Evolutionary conservation across 2,797 vertebrate species (phyloP).

Genomic region (Octomys mimax): DNA sequence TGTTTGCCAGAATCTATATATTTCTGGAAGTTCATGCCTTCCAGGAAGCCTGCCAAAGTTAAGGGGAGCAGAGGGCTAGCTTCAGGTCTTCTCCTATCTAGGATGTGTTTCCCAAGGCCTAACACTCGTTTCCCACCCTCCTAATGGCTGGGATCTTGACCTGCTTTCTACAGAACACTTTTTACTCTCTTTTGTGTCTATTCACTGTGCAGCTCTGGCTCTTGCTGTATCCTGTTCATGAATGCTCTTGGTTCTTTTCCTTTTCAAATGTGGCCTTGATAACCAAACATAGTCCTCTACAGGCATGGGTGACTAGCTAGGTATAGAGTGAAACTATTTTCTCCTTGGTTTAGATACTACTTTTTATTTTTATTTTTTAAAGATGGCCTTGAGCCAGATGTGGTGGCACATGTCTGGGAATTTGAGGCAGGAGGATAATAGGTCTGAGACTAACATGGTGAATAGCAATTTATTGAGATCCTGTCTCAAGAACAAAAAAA

Average conservation of each 20-base stretch:
- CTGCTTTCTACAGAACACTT: neutral
- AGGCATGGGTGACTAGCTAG: neutral
- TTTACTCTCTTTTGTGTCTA: conserved; percentile 45
- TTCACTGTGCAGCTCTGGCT: conserved; percentile 14
- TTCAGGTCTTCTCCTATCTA: neutral
- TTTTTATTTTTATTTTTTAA: neutral
- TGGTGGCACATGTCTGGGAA: neutral
- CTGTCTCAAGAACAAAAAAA: neutral
- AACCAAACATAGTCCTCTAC: neutral
- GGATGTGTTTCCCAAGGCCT: neutral
- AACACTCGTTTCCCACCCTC: neutral
- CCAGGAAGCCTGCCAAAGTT: conserved; percentile 36
- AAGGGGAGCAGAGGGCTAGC: neutral
- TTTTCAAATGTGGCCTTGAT: conserved; percentile 41
- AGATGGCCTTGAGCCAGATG: neutral
- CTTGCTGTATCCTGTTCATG: conserved; percentile 32
- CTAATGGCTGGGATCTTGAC: neutral
- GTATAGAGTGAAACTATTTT: neutral
- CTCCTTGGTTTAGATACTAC: neutral
- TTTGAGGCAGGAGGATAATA: neutral
- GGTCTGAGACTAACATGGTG: neutral
- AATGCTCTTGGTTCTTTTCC: conserved; percentile 33
- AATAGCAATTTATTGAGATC: neutral
- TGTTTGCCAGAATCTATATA: neutral
- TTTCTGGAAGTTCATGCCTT: conserved; percentile 56